Evolutionary conservation across 2,113 vertebrate species (phyloP).

Genomic region (Baryphthengus martii): DNA sequence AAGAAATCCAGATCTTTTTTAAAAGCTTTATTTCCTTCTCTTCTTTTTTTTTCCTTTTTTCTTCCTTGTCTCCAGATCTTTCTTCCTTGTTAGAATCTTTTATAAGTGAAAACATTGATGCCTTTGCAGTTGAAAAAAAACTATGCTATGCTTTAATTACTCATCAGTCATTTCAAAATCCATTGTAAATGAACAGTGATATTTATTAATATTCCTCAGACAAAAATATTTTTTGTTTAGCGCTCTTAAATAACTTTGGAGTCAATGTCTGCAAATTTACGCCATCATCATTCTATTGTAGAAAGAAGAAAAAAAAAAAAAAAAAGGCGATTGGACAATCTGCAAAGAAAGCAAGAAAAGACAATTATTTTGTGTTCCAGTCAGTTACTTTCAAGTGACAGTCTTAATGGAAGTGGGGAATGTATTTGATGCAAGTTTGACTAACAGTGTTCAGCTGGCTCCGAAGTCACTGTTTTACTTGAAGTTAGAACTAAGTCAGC

Average conservation of each 20-base stretch:
- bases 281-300: fast-evolving
- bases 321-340: not conserved
- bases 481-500: conserved; percentile 36
- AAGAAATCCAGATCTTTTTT: not conserved
- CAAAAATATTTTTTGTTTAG: not conserved
- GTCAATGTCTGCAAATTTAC: not conserved
- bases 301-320: not conserved
- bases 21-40: not conserved
- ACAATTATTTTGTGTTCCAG: conserved; percentile 56
- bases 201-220: not conserved
- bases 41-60: not conserved
- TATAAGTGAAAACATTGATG: not conserved
- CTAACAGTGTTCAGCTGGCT: conserved; percentile 19
- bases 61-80: not conserved
- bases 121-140: not conserved
- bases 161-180: not conserved
- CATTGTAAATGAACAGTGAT: not conserved
- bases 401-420: conserved; percentile 13
- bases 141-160: not conserved
- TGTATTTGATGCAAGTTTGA: not conserved
- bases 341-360: conserved; percentile 26
- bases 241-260: not conserved
- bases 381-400: conserved; percentile 27
- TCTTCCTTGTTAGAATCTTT: not conserved
- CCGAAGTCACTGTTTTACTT: conserved; percentile 34